A percentile compares a stretch with the other conserved stretches of the same genome.
These are phyloP conservation scores for Echiichthys vipera DNA, from an alignment of 2,797 vertebrate genomes.

Conservation along the genomic window DNA sequence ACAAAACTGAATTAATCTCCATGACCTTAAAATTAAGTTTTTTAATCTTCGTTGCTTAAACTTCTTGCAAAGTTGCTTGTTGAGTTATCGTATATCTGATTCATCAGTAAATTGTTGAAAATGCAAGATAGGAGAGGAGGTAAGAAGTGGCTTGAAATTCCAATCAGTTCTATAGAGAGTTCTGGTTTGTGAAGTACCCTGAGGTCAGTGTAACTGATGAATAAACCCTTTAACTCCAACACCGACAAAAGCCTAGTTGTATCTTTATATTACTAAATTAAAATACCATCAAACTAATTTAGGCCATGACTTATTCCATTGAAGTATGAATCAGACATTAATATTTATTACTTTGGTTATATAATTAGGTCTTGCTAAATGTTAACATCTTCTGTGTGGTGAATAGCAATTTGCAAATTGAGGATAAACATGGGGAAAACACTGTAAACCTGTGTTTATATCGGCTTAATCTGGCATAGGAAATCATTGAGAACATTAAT, in stretches of 20 bases:
- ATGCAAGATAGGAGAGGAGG: background rate
- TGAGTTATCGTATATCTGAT: background rate
- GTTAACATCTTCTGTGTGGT: constrained; percentile 13
- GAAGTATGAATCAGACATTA: constrained; percentile 34
- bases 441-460: constrained; percentile 20
- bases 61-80: background rate
- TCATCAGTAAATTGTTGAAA: background rate
- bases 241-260: background rate
- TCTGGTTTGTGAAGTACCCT: background rate
- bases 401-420: constrained; percentile 48
- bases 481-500: constrained; percentile 44
- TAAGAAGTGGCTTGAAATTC: background rate
- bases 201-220: background rate
- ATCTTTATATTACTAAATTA: constrained; percentile 2
- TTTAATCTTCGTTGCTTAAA: background rate
- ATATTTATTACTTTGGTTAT: constrained; percentile 46
- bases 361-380: constrained; percentile 29
- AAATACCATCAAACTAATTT: constrained; percentile 31
- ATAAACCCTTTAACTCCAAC: background rate
- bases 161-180: background rate
- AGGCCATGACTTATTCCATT: background rate
- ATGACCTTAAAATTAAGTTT: background rate
- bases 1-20: background rate
- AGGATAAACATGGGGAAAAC: constrained; percentile 49
- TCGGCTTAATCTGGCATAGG: constrained; percentile 44